Evolutionary conservation across 2,113 vertebrate genomes (phyloP), one percentile per base, ranked within the genome.

Genomic region (rat (Rattus norvegicus)): DNA sequence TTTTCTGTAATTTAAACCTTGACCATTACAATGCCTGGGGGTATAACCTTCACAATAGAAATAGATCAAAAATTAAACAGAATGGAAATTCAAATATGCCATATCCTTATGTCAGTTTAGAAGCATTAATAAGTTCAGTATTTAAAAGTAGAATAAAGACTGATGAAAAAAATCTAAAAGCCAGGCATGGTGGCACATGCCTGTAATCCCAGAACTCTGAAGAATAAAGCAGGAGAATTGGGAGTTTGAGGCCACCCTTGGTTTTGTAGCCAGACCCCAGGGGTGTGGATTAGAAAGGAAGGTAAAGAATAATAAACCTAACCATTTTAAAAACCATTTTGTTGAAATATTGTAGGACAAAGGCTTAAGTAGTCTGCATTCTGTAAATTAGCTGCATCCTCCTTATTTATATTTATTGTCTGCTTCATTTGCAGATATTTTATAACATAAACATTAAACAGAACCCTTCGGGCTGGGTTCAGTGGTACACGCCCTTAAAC

Each of bases 141-240:
- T 20, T 89, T 54, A 72, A 81, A 94, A 49, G 56, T 93, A 5
- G 86, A 95, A 95, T 70, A 80, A 95, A 88, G 26, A 81, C 43
- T 33, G 26, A 13, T 72, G 73, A 92, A 36, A 72, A 59, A 19
- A 65, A 65, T 47, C 17, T 6, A 33, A 86, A 49, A 86, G 43
- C 43, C 43, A 69, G 4, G 28, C 63, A 30, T 20, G 28, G 39
- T 67, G 61, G 12, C 61, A 86, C 9, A 49, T 49, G 43, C 84
- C 63, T 33, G 12, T 65, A 65, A 65, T 33, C 59, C 8, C 24
- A 43, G 26, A 14, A 43, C 24, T 65, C 24, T 43, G 39, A 47
- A 49, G 20, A 52, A 69, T 8, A 33, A 49, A 86, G 17, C 43
- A 49, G 9, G 63, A 69, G 30, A 47, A 33, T 67, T 5, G 30